Evolutionary conservation across 2,888 invertebrate species (phyloP), one percentile per base, ranked within the genome.

Genomic region (Acrocyrtus sp.): DNA sequence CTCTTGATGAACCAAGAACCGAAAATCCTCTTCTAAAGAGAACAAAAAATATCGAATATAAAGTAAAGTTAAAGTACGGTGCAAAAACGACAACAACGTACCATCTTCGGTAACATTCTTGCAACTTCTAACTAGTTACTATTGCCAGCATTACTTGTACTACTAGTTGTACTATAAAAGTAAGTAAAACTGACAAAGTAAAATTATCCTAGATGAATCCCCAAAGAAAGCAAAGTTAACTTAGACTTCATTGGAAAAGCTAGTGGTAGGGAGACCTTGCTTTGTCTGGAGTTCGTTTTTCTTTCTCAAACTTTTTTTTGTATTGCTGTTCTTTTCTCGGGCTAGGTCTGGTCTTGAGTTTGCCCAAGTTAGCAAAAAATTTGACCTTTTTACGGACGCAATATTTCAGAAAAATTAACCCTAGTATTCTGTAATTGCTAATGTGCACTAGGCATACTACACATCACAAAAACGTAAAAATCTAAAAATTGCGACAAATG

Each of bases 141-240:
- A n/a, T n/a, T n/a, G n/a, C n/a, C n/a, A n/a, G n/a, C n/a, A n/a
- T n/a, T n/a, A n/a, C n/a, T n/a, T n/a, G n/a, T n/a, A n/a, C n/a
- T n/a, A n/a, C n/a, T n/a, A n/a, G n/a, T n/a, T n/a, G n/a, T n/a
- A n/a, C n/a, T n/a, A n/a, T n/a, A n/a, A 6, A 29, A 54, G 24
- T 54, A 27, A 17, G 34, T 54, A 34, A 10, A 15, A 39, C 19
- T 56, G 50, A 51, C 58, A 53, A 67, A 66, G 57, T 57, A 48
- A 57, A 66, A 66, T 66, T 66, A 66, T 60, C 57, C 43, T 51
- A 50, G 67, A 51, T 50, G 51, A 57, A 50, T 56, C 51, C 67
- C 58, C 29, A 21, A 48, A 66, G 66, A 47, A 65, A 8, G 15
- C 10, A 22, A 12, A 41, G 61, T 21, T 26, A n/a, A n/a, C n/a